These are phyloP conservation scores for Epizoanthus stellaris DNA, from an alignment of 92 coral and sea anemone genomes.

Conservation along the genomic window DNA sequence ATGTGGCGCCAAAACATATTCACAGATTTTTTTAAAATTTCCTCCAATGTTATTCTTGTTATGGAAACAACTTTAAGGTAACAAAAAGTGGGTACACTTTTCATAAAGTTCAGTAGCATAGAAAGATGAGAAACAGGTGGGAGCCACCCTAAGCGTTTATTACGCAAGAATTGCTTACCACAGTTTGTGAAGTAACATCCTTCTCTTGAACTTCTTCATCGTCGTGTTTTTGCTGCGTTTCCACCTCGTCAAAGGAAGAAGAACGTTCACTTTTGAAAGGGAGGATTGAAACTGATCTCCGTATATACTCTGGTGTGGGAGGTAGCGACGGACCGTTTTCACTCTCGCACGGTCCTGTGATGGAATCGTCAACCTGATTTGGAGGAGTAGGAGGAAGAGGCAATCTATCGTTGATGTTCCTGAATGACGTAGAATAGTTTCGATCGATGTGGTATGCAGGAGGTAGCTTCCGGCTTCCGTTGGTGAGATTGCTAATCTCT, in stretches of 20 bases:
- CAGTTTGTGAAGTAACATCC: background rate
- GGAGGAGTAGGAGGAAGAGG: constrained; percentile 20
- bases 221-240: background rate
- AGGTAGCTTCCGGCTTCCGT: background rate
- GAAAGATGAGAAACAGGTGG: too few relatives aligned
- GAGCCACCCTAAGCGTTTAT: background rate
- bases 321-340: background rate
- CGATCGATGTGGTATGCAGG: constrained; percentile 3
- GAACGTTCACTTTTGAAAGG: background rate
- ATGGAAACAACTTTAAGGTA: too few relatives aligned
- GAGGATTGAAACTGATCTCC: background rate
- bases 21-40: too few relatives aligned
- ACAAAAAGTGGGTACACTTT: too few relatives aligned
- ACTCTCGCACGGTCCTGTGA: background rate
- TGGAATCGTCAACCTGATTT: background rate
- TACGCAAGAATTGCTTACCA: background rate
- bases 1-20: too few relatives aligned
- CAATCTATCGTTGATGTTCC: constrained; percentile 24
- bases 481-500: constrained; percentile 33
- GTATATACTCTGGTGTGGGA: constrained; percentile 27
- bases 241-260: background rate
- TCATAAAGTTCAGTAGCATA: too few relatives aligned
- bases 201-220: background rate
- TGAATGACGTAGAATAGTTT: background rate
- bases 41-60: too few relatives aligned